Conservation (phyloP, 2,113 vertebrate genomes). For the Pterocles gutturalis region DNA sequence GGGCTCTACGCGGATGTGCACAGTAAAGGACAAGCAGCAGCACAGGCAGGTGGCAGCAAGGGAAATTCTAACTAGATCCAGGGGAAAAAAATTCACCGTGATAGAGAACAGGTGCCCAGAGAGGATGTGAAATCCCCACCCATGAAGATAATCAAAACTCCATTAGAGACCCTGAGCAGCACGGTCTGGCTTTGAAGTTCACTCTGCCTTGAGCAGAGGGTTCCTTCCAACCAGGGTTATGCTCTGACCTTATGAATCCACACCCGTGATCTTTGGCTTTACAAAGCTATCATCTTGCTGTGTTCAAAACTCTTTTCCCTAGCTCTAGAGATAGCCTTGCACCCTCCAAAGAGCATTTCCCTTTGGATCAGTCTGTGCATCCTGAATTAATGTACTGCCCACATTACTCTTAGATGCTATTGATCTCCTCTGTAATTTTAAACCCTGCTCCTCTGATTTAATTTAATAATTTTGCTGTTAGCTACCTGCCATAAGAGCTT, state of each 20-base stretch:
- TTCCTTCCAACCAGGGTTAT: background rate
- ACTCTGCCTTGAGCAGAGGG: background rate
- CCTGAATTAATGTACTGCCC: background rate
- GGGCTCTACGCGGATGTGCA: rapidly evolving
- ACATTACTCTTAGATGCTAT: background rate
- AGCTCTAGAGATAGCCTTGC: background rate
- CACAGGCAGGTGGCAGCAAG: background rate
- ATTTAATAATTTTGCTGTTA: background rate
- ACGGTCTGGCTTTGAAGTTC: background rate
- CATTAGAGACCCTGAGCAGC: background rate
- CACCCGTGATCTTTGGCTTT: background rate
- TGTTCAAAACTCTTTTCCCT: background rate
- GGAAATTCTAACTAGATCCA: background rate
- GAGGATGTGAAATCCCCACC: background rate
- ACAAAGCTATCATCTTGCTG: background rate
- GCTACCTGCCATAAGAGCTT: background rate
- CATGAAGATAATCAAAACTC: background rate
- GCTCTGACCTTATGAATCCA: background rate
- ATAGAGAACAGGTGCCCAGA: background rate
- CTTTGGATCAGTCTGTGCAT: background rate
- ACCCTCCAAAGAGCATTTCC: background rate
- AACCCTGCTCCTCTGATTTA: background rate
- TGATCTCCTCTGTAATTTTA: background rate
- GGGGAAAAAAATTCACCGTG: rapidly evolving
- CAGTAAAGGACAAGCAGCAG: background rate